These are phyloP conservation scores for Macropodus opercularis DNA, from an alignment of 2,797 vertebrate genomes.

Conservation along the genomic window DNA sequence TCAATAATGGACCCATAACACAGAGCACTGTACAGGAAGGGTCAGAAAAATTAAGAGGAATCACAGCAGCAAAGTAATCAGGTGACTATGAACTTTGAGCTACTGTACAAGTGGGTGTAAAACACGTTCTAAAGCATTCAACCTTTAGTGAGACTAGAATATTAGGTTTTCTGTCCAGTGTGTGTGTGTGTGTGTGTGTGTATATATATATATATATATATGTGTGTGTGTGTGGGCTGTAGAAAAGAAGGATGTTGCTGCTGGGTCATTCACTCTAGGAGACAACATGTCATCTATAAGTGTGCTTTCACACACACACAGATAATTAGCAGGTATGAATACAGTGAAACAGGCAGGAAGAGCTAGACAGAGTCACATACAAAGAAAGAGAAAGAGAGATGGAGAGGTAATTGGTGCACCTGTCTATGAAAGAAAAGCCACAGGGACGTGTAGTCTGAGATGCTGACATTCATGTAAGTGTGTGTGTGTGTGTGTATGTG, in stretches of 20 bases:
- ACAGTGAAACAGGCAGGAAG: slow-evolving; percentile 54
- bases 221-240: slow-evolving; percentile 8
- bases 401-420: slow-evolving; percentile 74
- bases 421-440: slow-evolving; percentile 56
- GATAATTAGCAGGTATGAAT: slow-evolving; percentile 73
- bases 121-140: slow-evolving; percentile 49
- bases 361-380: slow-evolving; percentile 20
- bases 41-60: too few relatives aligned
- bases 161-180: slow-evolving; percentile 23
- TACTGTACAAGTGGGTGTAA: slow-evolving; percentile 3
- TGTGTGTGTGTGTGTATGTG: slow-evolving; percentile 11
- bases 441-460: slow-evolving; percentile 3
- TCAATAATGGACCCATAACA: too few relatives aligned
- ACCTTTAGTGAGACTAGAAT: slow-evolving; percentile 27
- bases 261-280: slow-evolving; percentile 41
- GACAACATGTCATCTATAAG: slow-evolving; percentile 47
- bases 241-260: slow-evolving; percentile 28
- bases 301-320: slow-evolving; percentile 6
- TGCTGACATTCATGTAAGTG: slow-evolving; percentile 2
- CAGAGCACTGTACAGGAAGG: too few relatives aligned
- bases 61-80: too few relatives aligned
- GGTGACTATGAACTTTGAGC: too few relatives aligned
- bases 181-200: slow-evolving; percentile 9
- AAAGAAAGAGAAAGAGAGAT: slow-evolving; percentile 23
- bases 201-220: too few relatives aligned